A percentile compares a stretch with the other conserved stretches of the same genome.
Evolutionary conservation across 2,113 vertebrate genomes (phyloP).

Genomic region (Orientallactaga bullata): DNA sequence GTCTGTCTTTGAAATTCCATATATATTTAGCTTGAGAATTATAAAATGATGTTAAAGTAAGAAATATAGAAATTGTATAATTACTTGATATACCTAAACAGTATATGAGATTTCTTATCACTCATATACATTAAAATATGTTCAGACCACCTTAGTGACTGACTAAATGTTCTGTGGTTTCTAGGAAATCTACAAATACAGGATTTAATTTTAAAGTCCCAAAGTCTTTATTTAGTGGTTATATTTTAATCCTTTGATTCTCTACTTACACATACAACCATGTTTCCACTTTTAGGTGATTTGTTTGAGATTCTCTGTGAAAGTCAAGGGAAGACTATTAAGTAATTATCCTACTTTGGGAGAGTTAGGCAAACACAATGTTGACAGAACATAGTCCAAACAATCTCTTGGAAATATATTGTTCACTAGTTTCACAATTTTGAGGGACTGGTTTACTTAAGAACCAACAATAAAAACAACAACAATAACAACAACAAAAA

Average conservation of each 20-base stretch:
- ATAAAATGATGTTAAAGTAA: constrained; percentile 41
- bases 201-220: constrained; percentile 74
- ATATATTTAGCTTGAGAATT: constrained; percentile 34
- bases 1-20: neutral
- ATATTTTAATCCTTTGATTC: constrained; percentile 67
- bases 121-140: constrained; percentile 52
- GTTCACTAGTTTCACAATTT: constrained; percentile 52
- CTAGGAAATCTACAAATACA: constrained; percentile 69
- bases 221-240: constrained; percentile 77
- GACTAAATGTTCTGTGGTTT: constrained; percentile 70
- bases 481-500: no score
- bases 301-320: constrained; percentile 53
- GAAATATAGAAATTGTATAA: constrained; percentile 30
- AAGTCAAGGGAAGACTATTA: constrained; percentile 69
- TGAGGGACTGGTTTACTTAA: constrained; percentile 9
- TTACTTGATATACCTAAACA: constrained; percentile 51
- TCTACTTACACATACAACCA: constrained; percentile 55
- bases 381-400: neutral
- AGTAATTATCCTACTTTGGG: constrained; percentile 58
- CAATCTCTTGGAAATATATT: constrained; percentile 56
- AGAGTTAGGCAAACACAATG: constrained; percentile 54
- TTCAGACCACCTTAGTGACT: constrained; percentile 55
- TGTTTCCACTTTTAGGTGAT: constrained; percentile 68
- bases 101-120: constrained; percentile 52
- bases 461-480: no score